A percentile compares a stretch with the other conserved stretches of the same genome.
Conservation (phyloP, 2,888 invertebrate species). For the Polyommatus iphigenia region DNA sequence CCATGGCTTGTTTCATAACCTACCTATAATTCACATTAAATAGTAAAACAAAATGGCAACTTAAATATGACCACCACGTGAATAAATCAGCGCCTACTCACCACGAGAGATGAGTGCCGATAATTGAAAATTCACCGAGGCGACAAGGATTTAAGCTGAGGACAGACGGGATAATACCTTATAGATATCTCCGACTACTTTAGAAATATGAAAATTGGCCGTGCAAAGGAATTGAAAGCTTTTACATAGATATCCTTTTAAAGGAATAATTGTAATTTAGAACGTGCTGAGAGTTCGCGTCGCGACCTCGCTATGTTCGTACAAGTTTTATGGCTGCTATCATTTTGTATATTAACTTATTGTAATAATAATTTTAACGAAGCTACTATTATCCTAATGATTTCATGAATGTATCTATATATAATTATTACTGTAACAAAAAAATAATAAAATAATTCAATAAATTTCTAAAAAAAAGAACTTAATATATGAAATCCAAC, state of each 20-base stretch:
- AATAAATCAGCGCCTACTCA: slow-evolving; percentile 52
- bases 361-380: not conserved
- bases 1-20: not conserved
- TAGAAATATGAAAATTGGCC: slow-evolving; percentile 27
- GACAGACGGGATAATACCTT: slow-evolving; percentile 43
- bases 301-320: not conserved
- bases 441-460: too few relatives aligned
- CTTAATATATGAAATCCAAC: not conserved
- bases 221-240: slow-evolving; percentile 18
- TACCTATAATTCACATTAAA: slow-evolving; percentile 14
- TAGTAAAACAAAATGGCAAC: slow-evolving; percentile 41
- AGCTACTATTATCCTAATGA: not conserved
- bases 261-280: slow-evolving; percentile 10
- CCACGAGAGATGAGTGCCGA: slow-evolving; percentile 50
- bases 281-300: not conserved
- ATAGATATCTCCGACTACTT: slow-evolving; percentile 32
- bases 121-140: slow-evolving; percentile 58
- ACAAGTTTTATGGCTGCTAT: not conserved
- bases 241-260: slow-evolving; percentile 26
- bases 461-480: too few relatives aligned
- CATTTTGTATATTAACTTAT: not conserved
- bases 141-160: slow-evolving; percentile 48
- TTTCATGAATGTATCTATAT: too few relatives aligned
- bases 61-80: slow-evolving; percentile 39
- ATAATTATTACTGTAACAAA: too few relatives aligned